Evolutionary conservation across 2,888 invertebrate species (phyloP).

Genomic region (Hirtodrosophila histrioides): DNA sequence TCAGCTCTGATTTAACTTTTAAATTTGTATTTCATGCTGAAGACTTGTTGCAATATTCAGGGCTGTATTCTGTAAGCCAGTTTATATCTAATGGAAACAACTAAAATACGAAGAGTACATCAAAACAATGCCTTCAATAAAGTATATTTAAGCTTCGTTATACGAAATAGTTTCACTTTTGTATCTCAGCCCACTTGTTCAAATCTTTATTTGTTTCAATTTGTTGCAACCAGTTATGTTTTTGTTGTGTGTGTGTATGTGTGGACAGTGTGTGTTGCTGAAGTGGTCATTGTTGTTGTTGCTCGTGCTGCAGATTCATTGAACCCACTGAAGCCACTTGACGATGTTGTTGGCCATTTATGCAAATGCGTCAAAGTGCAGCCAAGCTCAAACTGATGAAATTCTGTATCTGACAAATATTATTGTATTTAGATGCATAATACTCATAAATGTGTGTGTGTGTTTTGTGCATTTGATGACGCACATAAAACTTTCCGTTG

Average conservation of each 20-base stretch:
- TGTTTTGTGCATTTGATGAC: conserved; percentile 37
- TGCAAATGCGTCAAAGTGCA: conserved; percentile 48
- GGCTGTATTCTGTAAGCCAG: no score
- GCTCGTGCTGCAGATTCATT: conserved; percentile 50
- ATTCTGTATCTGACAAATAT: conserved; percentile 27
- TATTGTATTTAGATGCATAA: conserved; percentile 9
- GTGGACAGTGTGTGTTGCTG: conserved; percentile 26
- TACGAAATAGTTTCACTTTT: neutral
- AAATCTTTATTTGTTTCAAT: conserved; percentile 24
- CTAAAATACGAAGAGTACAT: neutral
- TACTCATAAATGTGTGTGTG: neutral
- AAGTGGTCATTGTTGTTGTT: conserved; percentile 21
- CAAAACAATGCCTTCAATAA: neutral
- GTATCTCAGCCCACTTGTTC: neutral
- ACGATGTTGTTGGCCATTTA: conserved; percentile 21
- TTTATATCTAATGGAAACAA: no score
- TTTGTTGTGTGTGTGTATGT: conserved; percentile 9
- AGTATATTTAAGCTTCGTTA: neutral
- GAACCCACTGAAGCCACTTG: conserved; percentile 42
- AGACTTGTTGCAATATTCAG: no score
- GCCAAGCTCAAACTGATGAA: conserved; percentile 28
- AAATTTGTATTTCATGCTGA: no score
- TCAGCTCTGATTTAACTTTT: no score
- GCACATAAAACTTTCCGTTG: conserved; percentile 56
- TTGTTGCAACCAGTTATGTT: conserved; percentile 19